Conservation (phyloP, 2,113 vertebrate genomes). For the Brachyistius frenatus region DNA sequence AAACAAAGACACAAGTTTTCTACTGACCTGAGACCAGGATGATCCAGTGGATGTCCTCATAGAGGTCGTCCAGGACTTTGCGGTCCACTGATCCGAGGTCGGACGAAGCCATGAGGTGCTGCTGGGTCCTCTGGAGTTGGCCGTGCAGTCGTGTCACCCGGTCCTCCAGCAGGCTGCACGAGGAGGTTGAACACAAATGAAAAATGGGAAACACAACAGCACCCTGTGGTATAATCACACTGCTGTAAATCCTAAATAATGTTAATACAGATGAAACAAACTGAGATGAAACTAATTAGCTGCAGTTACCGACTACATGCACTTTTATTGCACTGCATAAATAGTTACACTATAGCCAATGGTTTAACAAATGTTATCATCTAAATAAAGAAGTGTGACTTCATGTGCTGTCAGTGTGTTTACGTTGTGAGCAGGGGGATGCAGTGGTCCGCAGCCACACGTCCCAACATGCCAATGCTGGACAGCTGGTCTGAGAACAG, state of each 20-base stretch:
- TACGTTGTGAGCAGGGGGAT: slow-evolving; percentile 97
- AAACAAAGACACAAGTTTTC: neutral
- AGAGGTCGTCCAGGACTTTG: slow-evolving; percentile 95
- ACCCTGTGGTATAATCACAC: too few species aligned
- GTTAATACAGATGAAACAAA: too few species aligned
- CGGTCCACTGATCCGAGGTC: slow-evolving; percentile 88
- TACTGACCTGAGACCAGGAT: slow-evolving; percentile 96
- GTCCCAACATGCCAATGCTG: slow-evolving; percentile 96
- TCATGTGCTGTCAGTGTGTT: neutral
- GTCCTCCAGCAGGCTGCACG: slow-evolving; percentile 93
- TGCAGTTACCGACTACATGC: too few species aligned
- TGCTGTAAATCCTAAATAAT: too few species aligned
- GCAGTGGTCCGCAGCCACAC: slow-evolving; percentile 96
- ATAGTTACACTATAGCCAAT: too few species aligned
- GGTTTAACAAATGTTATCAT: too few species aligned
- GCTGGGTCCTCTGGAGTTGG: slow-evolving; percentile 95
- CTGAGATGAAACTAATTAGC: too few species aligned
- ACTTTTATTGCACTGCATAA: too few species aligned
- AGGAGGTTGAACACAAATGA: neutral
- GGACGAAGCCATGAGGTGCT: slow-evolving; percentile 93
- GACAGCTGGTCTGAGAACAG: slow-evolving; percentile 98
- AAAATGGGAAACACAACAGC: neutral
- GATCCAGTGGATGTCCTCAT: slow-evolving; percentile 99
- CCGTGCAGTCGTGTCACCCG: slow-evolving; percentile 95
- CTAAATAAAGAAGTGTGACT: too few species aligned